A percentile compares a stretch with the other conserved stretches of the same genome.
Conservation (phyloP, 1,140 invertebrate species). For the Monomorium pharaonis region DNA sequence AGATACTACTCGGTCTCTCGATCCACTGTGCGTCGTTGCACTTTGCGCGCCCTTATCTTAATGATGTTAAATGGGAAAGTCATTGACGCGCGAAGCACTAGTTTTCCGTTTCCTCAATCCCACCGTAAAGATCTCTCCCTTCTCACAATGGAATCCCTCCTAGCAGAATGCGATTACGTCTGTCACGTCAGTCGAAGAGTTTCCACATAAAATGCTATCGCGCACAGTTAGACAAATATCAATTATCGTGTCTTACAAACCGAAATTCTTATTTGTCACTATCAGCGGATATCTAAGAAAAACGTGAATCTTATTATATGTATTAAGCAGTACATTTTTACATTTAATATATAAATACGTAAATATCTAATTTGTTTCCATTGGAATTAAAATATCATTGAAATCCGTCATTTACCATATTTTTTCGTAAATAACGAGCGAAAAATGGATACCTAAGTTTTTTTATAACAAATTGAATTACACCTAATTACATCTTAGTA, state of each 20-base stretch:
- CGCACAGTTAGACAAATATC: slow-evolving; percentile 10
- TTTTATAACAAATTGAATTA: background rate
- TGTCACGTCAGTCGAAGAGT: slow-evolving; percentile 1
- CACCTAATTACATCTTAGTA: background rate
- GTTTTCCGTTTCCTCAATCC: background rate
- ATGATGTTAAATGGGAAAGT: slow-evolving; percentile 25
- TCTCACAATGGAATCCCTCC: background rate
- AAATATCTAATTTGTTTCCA: background rate
- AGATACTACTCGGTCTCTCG: slow-evolving; percentile 3
- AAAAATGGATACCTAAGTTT: background rate
- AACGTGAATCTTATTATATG: background rate
- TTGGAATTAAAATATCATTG: background rate
- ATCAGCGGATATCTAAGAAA: background rate
- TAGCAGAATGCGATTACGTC: slow-evolving; percentile 17
- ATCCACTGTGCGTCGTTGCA: background rate
- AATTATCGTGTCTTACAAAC: slow-evolving; percentile 4
- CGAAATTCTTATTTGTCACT: background rate
- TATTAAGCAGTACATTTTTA: background rate
- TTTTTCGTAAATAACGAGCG: background rate
- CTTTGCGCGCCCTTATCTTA: background rate
- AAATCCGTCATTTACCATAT: background rate
- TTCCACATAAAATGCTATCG: background rate
- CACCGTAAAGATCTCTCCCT: background rate
- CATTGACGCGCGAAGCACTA: slow-evolving; percentile 17
- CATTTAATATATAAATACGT: background rate